A percentile compares a stretch with the other conserved stretches of the same genome.
phyloP scores from a whole-genome alignment of 2,797 vertebrate genomes.

The Glossophaga mutica region DNA sequence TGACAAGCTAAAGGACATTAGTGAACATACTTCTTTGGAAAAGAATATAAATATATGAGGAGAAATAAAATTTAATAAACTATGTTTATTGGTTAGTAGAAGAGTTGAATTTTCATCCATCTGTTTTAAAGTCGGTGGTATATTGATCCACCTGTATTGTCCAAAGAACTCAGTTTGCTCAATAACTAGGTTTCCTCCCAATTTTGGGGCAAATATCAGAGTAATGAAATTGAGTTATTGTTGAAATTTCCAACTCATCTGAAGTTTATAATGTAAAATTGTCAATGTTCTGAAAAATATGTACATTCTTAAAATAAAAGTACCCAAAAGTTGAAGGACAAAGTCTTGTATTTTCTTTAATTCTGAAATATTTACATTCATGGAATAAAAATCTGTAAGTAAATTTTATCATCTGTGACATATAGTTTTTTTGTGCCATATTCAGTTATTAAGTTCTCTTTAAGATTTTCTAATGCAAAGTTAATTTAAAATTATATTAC shows the following conservation, averaged over 20 bases:
- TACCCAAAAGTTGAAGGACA: background rate
- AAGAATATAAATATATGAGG: background rate
- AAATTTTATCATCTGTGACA: background rate
- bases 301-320: background rate
- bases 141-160: background rate
- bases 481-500: conserved; percentile 5
- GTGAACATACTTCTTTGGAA: background rate
- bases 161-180: background rate
- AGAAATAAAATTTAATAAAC: background rate
- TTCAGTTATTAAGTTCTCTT: background rate
- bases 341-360: background rate
- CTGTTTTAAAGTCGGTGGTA: background rate
- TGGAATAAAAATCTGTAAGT: background rate
- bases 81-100: background rate
- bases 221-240: background rate
- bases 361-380: background rate
- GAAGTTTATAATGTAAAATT: background rate
- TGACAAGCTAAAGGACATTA: background rate
- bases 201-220: background rate
- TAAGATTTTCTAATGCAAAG: background rate
- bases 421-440: background rate
- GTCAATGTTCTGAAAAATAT: background rate
- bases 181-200: background rate
- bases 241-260: background rate
- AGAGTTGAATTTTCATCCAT: background rate